Evolutionary conservation across 2,113 vertebrate species (phyloP), one percentile per base, ranked within the genome.

Genomic region (Datnioides undecimradiatus): DNA sequence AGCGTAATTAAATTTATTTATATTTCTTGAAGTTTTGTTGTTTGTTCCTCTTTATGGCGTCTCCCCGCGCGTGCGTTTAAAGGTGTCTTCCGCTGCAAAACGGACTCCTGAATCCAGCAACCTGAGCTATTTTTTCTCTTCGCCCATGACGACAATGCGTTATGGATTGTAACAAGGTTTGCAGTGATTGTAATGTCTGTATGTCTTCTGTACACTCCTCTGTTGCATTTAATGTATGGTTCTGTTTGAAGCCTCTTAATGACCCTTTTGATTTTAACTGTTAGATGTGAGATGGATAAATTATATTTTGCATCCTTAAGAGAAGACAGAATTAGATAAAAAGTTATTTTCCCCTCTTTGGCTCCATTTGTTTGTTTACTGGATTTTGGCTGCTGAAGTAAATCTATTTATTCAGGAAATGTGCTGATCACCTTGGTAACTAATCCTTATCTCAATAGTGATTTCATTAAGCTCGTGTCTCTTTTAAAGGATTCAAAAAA

Each of bases 401-500:
- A 58, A 58, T 71, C n/a, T 70, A 38, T 55, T 64, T 43, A 54
- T 14, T 40, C 16, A 34, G 19, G 3, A 9, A 19, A 57, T 29
- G 2, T 34, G 41, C 16, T 57, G 27, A 51, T n/a, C 73, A 33
- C 36, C 2, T 3, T 41, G 19, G 25, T 38, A 41, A 25, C 17
- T 8, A 68, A 80, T 46, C 57, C 25, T n/a, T 16, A 75, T 63
- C 31, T 27, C 13, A 51, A 25, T 41, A 48, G 41, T 33, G 45
- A 38, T 72, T 65, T 59, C 0, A 54, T 54, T 66, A 23, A 66
- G 34, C 38, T 63, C 36, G 8, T 7, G 46, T 10, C 1, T 27
- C 19, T 48, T 49, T 46, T 9, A 41, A 25, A 29, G 5, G 19
- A 33, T 49, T 25, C 4, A 43, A 70, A 29, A 21, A 36, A 16